Conservation (phyloP, 2,888 invertebrate genomes). For the Agriopis aurantiaria region DNA sequence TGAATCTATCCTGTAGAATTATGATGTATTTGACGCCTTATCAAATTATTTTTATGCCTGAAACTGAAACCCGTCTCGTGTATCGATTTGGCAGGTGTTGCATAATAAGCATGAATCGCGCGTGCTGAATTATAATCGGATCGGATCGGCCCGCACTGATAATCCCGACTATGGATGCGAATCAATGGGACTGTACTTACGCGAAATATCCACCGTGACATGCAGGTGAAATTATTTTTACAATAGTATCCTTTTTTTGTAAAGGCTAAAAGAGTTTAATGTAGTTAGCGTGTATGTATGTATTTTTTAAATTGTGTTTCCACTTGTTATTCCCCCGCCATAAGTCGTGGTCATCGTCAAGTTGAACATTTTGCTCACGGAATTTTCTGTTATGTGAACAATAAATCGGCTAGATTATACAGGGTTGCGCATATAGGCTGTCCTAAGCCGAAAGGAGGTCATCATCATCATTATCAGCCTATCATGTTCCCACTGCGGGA, state of each 20-base stretch:
- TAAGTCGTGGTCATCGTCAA: too few relatives aligned
- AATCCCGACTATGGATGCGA: conserved; percentile 55
- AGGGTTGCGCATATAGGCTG: too few relatives aligned
- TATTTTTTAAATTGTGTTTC: too few relatives aligned
- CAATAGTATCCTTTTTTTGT: neutral
- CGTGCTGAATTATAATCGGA: conserved; percentile 75
- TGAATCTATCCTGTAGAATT: neutral
- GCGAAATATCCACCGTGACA: neutral
- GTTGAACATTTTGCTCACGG: too few relatives aligned
- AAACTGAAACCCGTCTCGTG: neutral
- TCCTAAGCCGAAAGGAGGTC: too few relatives aligned
- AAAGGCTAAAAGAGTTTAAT: too few relatives aligned
- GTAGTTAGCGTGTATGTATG: too few relatives aligned
- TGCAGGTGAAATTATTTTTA: neutral
- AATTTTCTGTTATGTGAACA: too few relatives aligned
- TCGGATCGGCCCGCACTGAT: conserved; percentile 61
- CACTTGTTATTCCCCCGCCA: too few relatives aligned
- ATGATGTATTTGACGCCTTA: neutral
- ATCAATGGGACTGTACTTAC: neutral
- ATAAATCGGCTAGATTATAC: too few relatives aligned
- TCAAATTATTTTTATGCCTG: neutral
- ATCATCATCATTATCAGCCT: too few relatives aligned
- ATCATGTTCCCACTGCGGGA: too few relatives aligned
- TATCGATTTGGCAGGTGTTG: conserved; percentile 47
- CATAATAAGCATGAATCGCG: conserved; percentile 60